These are phyloP conservation scores for Cotesia typhae DNA, from an alignment of 1,140 invertebrate species.

Conservation along the genomic window DNA sequence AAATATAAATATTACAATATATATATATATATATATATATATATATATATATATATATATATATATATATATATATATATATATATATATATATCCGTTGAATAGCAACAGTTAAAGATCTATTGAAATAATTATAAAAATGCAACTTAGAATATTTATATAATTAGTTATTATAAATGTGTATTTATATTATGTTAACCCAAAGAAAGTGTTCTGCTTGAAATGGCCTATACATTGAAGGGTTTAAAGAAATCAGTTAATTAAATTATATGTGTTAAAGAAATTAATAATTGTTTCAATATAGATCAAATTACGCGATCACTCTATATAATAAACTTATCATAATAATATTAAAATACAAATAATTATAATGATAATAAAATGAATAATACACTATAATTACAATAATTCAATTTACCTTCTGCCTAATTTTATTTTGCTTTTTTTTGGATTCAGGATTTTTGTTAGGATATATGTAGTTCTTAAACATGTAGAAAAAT, in stretches of 20 bases:
- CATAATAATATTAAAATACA: background rate
- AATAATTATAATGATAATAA: no score
- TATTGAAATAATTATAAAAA: background rate
- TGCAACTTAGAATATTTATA: conserved; percentile 20
- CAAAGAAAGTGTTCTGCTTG: conserved; percentile 58
- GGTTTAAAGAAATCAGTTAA: conserved; percentile 29
- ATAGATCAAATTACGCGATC: conserved; percentile 9
- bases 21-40: no score
- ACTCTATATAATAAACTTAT: background rate
- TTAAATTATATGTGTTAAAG: background rate
- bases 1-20: conserved; percentile 41
- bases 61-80: no score
- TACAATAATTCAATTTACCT: no score
- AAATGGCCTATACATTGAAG: conserved; percentile 56
- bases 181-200: conserved; percentile 56
- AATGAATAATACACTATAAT: no score
- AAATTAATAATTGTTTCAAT: conserved; percentile 25
- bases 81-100: conserved; percentile 39
- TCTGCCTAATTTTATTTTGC: no score
- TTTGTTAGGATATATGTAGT: no score
- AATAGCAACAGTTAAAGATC: conserved; percentile 31
- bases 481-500: no score
- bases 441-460: no score
- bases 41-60: no score
- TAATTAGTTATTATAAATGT: conserved; percentile 44